A percentile compares a stretch with the other conserved stretches of the same genome.
Conservation (phyloP, 2,888 invertebrate genomes). For the Allacma fusca region DNA sequence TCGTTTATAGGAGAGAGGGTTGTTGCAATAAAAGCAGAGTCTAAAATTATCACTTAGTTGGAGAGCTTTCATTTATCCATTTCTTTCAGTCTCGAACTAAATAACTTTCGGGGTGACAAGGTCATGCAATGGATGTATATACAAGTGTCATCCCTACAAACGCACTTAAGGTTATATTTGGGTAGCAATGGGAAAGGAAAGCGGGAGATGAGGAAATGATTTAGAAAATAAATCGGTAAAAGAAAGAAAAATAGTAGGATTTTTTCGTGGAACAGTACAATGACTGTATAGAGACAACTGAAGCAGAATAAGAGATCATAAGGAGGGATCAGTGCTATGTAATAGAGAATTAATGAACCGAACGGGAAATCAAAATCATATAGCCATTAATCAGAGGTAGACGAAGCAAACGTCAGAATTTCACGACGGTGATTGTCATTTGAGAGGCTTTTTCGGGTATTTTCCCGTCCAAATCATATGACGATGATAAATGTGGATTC, state of each 20-base stretch:
- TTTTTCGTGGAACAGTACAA: too few species aligned
- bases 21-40: neutral
- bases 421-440: neutral
- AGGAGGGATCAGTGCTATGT: too few species aligned
- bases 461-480: neutral
- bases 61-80: neutral
- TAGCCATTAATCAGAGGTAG: conserved; percentile 3
- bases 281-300: too few species aligned
- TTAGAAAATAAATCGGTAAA: too few species aligned
- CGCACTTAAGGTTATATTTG: too few species aligned
- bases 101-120: too few species aligned
- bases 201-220: too few species aligned
- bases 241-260: too few species aligned
- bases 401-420: neutral
- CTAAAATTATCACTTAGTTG: neutral
- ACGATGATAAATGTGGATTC: conserved; percentile 19
- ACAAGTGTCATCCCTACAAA: too few species aligned
- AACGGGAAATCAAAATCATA: neutral
- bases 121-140: too few species aligned
- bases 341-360: neutral
- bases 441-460: conserved; percentile 8
- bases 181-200: too few species aligned
- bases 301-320: too few species aligned
- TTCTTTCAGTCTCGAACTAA: neutral
- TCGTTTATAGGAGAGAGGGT: neutral